phyloP scores from a whole-genome alignment of 2,888 invertebrate genomes.

The Geophilus truncorum region DNA sequence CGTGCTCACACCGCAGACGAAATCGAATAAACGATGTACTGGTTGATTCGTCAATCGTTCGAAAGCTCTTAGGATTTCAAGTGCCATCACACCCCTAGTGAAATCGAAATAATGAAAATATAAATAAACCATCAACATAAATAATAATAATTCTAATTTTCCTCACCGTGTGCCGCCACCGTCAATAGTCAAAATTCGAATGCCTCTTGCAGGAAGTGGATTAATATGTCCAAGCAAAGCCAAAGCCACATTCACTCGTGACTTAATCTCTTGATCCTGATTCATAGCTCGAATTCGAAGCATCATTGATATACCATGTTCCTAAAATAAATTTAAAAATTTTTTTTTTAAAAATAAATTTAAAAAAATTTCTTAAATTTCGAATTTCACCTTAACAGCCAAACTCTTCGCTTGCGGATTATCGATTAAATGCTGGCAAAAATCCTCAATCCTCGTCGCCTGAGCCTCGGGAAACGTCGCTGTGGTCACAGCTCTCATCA shows the following conservation, averaged over 20 bases:
- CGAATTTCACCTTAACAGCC: conserved; percentile 71
- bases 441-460: conserved; percentile 61
- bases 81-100: conserved; percentile 76
- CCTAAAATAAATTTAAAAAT: not conserved
- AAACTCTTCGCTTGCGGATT: conserved; percentile 68
- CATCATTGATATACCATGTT: not conserved
- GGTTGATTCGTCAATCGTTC: conserved; percentile 60
- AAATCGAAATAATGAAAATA: too few relatives aligned
- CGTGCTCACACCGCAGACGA: conserved; percentile 76
- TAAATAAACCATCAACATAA: too few relatives aligned
- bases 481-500: conserved; percentile 49
- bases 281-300: not conserved
- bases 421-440: conserved; percentile 65
- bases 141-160: too few relatives aligned
- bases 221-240: conserved; percentile 66
- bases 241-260: conserved; percentile 56
- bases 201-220: conserved; percentile 65
- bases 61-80: conserved; percentile 72
- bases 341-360: too few relatives aligned
- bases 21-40: conserved; percentile 77
- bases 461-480: conserved; percentile 58
- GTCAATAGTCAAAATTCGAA: conserved; percentile 77
- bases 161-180: conserved; percentile 72
- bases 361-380: too few relatives aligned
- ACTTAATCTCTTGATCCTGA: not conserved